Conservation (phyloP, 2,797 vertebrate species). For the Acrossocheilus wenchowensis region DNA sequence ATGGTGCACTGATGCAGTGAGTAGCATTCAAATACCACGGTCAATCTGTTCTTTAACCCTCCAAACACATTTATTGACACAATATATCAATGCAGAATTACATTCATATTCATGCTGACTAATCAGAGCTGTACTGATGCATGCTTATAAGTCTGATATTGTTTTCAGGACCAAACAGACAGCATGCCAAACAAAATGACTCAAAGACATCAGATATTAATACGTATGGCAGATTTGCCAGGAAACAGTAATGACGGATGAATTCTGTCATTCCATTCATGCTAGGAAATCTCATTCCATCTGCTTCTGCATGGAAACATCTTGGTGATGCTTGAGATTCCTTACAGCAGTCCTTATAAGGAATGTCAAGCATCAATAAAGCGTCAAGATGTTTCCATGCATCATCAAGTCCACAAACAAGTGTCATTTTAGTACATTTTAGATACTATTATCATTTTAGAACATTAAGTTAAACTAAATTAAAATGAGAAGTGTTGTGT, state of each 20-base stretch:
- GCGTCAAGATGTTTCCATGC: too few relatives aligned
- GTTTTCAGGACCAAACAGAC: neutral
- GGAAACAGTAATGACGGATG: neutral
- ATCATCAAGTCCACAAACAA: too few relatives aligned
- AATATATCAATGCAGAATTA: neutral
- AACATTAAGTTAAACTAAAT: too few relatives aligned
- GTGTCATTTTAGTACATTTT: too few relatives aligned
- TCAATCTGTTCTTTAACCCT: neutral
- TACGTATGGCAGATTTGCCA: neutral
- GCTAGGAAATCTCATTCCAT: neutral
- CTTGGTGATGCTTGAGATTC: neutral
- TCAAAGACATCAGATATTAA: neutral
- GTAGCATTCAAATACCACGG: slow-evolving; percentile 59
- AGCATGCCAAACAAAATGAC: neutral
- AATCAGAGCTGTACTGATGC: neutral
- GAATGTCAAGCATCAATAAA: neutral
- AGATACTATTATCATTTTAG: too few relatives aligned
- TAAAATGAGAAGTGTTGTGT: too few relatives aligned
- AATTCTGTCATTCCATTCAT: slow-evolving; percentile 1
- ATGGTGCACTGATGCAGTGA: slow-evolving; percentile 92
- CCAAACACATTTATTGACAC: neutral
- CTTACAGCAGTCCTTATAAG: neutral
- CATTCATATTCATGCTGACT: neutral
- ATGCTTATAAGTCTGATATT: neutral
- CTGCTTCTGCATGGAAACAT: neutral